Evolutionary conservation across 2,113 vertebrate genomes (phyloP), one percentile per base, ranked within the genome.

Genomic region (Erythrocebus patas): DNA sequence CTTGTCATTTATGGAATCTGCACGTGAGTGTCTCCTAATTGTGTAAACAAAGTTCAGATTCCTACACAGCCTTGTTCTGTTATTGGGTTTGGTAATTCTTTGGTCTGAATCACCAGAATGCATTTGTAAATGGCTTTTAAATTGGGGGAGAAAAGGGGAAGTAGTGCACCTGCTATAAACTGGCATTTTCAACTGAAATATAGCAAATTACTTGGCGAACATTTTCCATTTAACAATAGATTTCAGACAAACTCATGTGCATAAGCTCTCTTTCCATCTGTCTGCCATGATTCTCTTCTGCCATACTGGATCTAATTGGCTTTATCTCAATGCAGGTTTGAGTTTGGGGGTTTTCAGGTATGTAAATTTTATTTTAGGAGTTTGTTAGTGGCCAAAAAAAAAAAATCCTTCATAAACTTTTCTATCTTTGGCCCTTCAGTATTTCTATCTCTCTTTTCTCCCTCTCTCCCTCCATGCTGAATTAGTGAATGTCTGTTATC

Each of bases 1-100:
- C 98, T 99, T 99, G 99, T 99, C 99, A 99, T 99, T 99, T 99
- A 98, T 95, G 85, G 97, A 97, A 98, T 92, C 95, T 95, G 98
- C 98, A 98, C 98, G 98, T 98, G 98, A 98, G 98, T 97, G 98
- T 97, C 98, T 98, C 98, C 98, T 99, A 99, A 99, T 99, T 98
- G 98, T 98, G 98, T 99, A 99, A 99, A 99, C 98, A 99, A 99
- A 99, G 98, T 99, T 99, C 98, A 97, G 97, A 98, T 98, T 98
- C 98, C 97, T 93, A 50, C 76, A 95, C 89, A 96, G 98, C 88
- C 5, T 95, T n/a, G 66, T 97, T 98, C 97, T 96, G 95, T 96
- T 89, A 86, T 75, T 61, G 83, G 59, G 91, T 98, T 98, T 97
- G 97, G 98, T 97, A 95, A 97, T 97, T 98, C 95, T 94, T 93